A percentile compares a stretch with the other conserved stretches of the same genome.
These are phyloP conservation scores for Corythornis vintsioides DNA, from an alignment of 2,113 vertebrate species.

Conservation along the genomic window DNA sequence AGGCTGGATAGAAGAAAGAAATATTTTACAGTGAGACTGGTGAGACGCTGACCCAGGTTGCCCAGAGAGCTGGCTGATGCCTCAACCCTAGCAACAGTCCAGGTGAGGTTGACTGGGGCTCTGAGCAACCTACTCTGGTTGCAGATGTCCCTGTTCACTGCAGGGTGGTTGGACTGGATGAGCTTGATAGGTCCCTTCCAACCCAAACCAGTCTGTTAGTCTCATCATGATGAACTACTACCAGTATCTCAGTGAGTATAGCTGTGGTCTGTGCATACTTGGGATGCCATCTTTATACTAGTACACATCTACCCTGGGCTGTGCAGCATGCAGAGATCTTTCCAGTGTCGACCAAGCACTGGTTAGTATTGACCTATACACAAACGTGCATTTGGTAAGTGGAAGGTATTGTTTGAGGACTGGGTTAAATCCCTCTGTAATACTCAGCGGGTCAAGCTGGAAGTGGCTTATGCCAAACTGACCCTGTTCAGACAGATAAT, in stretches of 20 bases:
- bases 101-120: no score
- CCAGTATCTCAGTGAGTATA: not conserved
- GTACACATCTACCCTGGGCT: not conserved
- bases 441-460: not conserved
- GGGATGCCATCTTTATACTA: not conserved
- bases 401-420: not conserved
- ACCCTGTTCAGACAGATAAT: not conserved
- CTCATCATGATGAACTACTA: not conserved
- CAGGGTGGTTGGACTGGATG: no score
- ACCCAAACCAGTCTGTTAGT: no score
- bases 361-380: not conserved
- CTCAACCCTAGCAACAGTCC: no score
- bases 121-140: no score
- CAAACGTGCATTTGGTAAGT: not conserved
- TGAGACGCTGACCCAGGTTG: no score
- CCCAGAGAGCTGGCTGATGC: no score
- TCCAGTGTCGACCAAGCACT: not conserved
- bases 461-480: not conserved
- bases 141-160: no score
- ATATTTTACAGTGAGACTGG: no score
- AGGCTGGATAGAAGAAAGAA: no score
- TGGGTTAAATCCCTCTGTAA: not conserved
- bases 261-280: accelerated
- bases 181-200: no score
- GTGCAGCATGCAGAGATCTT: not conserved